phyloP scores from a whole-genome alignment of 2,888 invertebrate species.

The Panopea generosa region DNA sequence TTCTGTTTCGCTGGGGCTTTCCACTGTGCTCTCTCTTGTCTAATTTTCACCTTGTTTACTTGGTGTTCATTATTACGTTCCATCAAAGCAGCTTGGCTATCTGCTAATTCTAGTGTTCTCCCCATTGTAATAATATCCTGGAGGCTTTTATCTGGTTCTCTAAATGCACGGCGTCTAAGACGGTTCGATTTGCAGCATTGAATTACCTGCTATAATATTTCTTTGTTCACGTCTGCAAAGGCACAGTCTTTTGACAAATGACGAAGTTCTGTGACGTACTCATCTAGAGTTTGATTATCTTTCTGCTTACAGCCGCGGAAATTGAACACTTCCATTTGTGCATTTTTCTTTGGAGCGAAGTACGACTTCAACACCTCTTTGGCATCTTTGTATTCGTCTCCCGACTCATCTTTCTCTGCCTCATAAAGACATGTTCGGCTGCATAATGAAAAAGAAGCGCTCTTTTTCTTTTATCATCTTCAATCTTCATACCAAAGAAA shows the following conservation, averaged over 20 bases:
- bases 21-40: neutral
- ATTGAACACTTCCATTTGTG: conserved; percentile 50
- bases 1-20: too few relatives aligned
- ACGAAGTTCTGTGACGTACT: conserved; percentile 50
- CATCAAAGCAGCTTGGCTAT: conserved; percentile 42
- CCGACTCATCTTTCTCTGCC: conserved; percentile 25
- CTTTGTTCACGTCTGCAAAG: conserved; percentile 32
- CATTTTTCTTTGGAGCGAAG: conserved; percentile 33
- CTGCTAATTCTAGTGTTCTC: conserved; percentile 40
- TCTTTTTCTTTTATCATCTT: conserved; percentile 23
- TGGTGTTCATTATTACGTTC: conserved; percentile 10
- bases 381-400: conserved; percentile 14
- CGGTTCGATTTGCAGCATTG: too few relatives aligned
- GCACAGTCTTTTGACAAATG: conserved; percentile 37
- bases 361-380: too few relatives aligned
- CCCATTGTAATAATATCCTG: too few relatives aligned
- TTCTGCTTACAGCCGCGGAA: conserved; percentile 33
- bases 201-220: too few relatives aligned
- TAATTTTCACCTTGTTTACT: neutral
- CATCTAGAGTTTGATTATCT: conserved; percentile 54
- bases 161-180: too few relatives aligned
- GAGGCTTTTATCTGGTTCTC: too few relatives aligned
- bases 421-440: too few relatives aligned
- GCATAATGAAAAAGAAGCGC: too few relatives aligned
- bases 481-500: conserved; percentile 24